These are phyloP conservation scores for Notothenia coriiceps DNA, from an alignment of 2,113 vertebrate genomes.

Conservation along the genomic window DNA sequence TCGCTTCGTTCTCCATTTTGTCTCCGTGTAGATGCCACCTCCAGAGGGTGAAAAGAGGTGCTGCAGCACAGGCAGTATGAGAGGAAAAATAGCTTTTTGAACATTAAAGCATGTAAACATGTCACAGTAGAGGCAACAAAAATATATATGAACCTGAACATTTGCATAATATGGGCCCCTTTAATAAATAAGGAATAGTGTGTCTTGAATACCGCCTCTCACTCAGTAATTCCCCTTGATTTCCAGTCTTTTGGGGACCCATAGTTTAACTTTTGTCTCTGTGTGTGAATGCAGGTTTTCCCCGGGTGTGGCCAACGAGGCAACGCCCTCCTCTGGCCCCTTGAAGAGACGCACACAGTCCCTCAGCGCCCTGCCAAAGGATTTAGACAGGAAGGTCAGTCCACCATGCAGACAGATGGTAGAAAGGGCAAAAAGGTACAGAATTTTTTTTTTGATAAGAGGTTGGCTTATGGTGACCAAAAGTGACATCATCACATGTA, in stretches of 20 bases:
- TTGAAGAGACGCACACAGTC: slow-evolving; percentile 93
- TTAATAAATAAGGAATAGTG: not conserved
- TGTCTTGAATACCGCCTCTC: not conserved
- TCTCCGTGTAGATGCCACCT: too few relatives aligned
- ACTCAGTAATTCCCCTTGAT: slow-evolving; percentile 10
- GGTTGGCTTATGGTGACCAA: too few relatives aligned
- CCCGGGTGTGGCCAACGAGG: slow-evolving; percentile 86
- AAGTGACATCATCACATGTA: too few relatives aligned
- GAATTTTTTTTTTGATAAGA: not conserved
- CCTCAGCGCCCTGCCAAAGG: slow-evolving; percentile 92
- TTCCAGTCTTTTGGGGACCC: not conserved
- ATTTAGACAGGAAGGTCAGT: slow-evolving; percentile 90
- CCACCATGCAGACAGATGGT: not conserved
- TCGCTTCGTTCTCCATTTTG: too few relatives aligned
- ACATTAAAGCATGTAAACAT: too few relatives aligned
- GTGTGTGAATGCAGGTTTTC: slow-evolving; percentile 84
- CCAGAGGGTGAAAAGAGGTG: too few relatives aligned
- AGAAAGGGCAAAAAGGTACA: not conserved
- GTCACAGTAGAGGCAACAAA: too few relatives aligned
- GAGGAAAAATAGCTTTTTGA: too few relatives aligned
- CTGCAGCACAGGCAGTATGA: too few relatives aligned
- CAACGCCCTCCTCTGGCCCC: slow-evolving; percentile 83
- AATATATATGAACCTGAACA: too few relatives aligned
- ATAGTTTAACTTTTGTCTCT: slow-evolving; percentile 40
- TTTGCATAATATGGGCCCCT: not conserved